Conservation (phyloP, 64 coral and sea anemone species). For the Dendronephthya gigantea region DNA sequence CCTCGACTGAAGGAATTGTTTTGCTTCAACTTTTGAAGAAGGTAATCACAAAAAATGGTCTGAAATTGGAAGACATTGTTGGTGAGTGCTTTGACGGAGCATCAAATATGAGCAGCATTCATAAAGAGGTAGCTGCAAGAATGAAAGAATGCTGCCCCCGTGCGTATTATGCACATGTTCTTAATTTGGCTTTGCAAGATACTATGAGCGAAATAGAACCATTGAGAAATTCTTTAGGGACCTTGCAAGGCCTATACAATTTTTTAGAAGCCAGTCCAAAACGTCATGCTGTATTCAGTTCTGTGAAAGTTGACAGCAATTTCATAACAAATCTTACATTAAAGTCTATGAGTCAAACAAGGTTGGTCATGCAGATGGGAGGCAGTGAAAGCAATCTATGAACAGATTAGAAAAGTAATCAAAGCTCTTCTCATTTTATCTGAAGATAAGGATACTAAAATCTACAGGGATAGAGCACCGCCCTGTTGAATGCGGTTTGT, state of each 20-base stretch:
- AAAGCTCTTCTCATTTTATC: slow-evolving; percentile 30
- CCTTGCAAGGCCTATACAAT: slow-evolving; percentile 33
- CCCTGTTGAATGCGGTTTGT: slow-evolving; percentile 12
- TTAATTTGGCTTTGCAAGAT: slow-evolving; percentile 26
- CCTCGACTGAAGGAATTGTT: slow-evolving; percentile 49
- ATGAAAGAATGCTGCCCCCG: slow-evolving; percentile 40
- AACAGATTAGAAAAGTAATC: slow-evolving; percentile 26
- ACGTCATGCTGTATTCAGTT: slow-evolving; percentile 38
- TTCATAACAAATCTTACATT: slow-evolving; percentile 15
- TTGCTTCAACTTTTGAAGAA: slow-evolving; percentile 42
- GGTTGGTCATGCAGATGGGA: slow-evolving; percentile 43
- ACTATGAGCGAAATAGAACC: slow-evolving; percentile 40
- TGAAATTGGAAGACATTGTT: slow-evolving; percentile 34
- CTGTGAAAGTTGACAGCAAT: not conserved
- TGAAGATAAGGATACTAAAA: slow-evolving; percentile 34
- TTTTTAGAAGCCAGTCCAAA: slow-evolving; percentile 42
- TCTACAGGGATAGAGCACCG: slow-evolving; percentile 31
- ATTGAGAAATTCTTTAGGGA: slow-evolving; percentile 30
- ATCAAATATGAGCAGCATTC: slow-evolving; percentile 32
- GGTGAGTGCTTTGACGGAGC: slow-evolving; percentile 23
- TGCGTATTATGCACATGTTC: slow-evolving; percentile 32
- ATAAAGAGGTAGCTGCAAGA: slow-evolving; percentile 32
- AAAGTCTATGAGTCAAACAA: slow-evolving; percentile 23
- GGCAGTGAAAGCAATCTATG: slow-evolving; percentile 17
- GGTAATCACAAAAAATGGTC: slow-evolving; percentile 7